A percentile compares a stretch with the other conserved stretches of the same genome.
Evolutionary conservation across 2,888 invertebrate species (phyloP).

Genomic region (Apantesis nais): DNA sequence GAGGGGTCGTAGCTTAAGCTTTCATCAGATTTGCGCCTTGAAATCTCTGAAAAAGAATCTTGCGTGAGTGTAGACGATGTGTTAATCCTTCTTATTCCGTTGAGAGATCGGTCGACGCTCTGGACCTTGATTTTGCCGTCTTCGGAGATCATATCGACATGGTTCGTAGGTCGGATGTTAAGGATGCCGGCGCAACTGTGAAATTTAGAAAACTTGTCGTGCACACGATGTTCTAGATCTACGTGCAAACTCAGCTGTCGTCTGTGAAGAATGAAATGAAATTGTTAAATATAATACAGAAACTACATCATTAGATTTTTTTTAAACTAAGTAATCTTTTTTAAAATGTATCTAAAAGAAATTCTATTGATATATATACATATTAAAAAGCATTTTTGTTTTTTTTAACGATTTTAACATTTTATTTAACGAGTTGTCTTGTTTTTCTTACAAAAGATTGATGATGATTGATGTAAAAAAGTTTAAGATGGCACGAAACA

Average conservation of each 20-base stretch:
- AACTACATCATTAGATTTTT: too few relatives aligned
- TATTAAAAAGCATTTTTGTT: too few relatives aligned
- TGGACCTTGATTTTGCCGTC: conserved; percentile 55
- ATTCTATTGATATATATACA: too few relatives aligned
- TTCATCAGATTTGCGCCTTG: conserved; percentile 53
- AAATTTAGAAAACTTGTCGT: conserved; percentile 67
- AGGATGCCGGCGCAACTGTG: conserved; percentile 65
- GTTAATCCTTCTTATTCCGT: conserved; percentile 22
- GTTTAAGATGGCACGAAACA: too few relatives aligned
- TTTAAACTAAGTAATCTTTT: too few relatives aligned
- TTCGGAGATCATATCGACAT: conserved; percentile 44
- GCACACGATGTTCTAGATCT: conserved; percentile 62
- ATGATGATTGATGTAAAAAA: too few relatives aligned
- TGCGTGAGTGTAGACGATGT: conserved; percentile 35
- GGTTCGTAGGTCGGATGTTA: conserved; percentile 33
- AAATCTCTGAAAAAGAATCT: conserved; percentile 34
- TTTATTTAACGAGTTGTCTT: too few relatives aligned
- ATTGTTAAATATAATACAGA: not conserved
- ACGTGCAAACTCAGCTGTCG: conserved; percentile 70
- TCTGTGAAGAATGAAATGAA: conserved; percentile 45
- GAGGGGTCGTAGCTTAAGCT: conserved; percentile 63
- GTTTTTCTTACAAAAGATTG: too few relatives aligned
- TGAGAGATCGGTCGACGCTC: conserved; percentile 33
- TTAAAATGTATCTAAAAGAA: too few relatives aligned
- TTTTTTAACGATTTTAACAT: too few relatives aligned